Base-by-base conservation (phyloP, 2,888 invertebrate species). In the Seira ritae region DNA sequence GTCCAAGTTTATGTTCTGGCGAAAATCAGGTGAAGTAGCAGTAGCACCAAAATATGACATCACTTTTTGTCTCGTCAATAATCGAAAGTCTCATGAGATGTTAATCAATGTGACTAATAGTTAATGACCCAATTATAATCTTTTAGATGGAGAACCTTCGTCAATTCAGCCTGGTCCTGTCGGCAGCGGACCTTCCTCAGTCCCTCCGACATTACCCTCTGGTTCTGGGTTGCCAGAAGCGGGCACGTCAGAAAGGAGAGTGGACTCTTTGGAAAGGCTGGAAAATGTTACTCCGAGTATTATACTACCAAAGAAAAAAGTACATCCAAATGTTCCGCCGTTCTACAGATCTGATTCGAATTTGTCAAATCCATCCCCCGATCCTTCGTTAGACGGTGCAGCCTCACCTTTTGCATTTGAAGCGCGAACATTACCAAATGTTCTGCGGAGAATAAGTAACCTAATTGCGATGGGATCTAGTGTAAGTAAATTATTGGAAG, bases 371-470 rank as follows among this genome's bases (percentile, higher is more conserved):
- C 86, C 87, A 17, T 87, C 88, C 0, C 88, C 88, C 1, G 87
- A 87, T 20, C 77, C 80, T 10, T 60, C 83, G 1, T 46, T 85
- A 62, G 87, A 86, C 60, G 87, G 86, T 3, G 69, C 60, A 31
- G 75, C 80, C 6, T 85, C 87, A 8, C 88, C 87, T 19, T 87
- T 85, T 67, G 70, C 84, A 0, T 89, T 87, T 76, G 95, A 95
- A 90, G 95, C 94, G n/a, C 92, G 95, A 80, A 96, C 95, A 90
- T 92, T 97, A 89, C 94, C 95, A 0, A 97, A 96, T 92, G 96
- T 98, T 84, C 92, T 98, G 20, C 95, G 94, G 89, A 93, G 97
- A 89, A 96, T 98, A 71, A 96, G 96, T 90, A 97, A 95, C 90
- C 94, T 97, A 71, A 92, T 97, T 66, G 97, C 96, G n/a, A 91